Percentiles rank a stretch among this genome's conserved stretches.
phyloP scores from a whole-genome alignment of 92 coral and sea anemone genomes.

The Palythoa grandiflora region DNA sequence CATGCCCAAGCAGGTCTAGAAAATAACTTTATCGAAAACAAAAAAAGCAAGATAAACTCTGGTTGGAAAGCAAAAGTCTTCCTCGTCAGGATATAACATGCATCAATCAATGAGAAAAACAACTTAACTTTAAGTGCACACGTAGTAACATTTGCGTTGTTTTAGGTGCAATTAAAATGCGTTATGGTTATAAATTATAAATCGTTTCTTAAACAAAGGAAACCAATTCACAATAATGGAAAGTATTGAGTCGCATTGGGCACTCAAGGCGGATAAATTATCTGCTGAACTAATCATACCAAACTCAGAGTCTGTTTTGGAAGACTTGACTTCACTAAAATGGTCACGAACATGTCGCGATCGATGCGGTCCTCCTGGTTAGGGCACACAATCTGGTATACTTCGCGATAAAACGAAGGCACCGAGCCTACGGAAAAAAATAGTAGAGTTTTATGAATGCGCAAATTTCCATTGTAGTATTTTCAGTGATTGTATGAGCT shows the following conservation, averaged over 20 bases:
- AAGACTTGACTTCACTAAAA: constrained; percentile 91
- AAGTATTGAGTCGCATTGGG: not conserved
- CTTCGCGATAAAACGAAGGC: constrained; percentile 91
- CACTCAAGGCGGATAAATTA: not conserved
- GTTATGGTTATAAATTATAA: no score
- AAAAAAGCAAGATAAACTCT: no score
- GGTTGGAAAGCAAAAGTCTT: no score
- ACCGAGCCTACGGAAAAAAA: constrained; percentile 77
- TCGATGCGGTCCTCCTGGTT: constrained; percentile 89
- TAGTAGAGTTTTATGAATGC: not conserved
- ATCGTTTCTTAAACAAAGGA: no score
- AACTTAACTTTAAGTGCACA: no score
- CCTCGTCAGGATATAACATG: no score
- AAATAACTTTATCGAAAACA: no score
- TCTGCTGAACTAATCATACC: constrained; percentile 58
- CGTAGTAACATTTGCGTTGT: no score
- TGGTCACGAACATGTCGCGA: constrained; percentile 90
- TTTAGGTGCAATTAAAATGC: no score
- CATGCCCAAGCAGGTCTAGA: no score
- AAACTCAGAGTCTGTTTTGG: constrained; percentile 82
- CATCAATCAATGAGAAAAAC: no score
- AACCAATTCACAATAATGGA: no score
- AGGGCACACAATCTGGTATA: constrained; percentile 92
- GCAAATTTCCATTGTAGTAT: not conserved
- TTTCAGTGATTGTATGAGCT: not conserved